Evolutionary conservation across 2,113 vertebrate species (phyloP), one percentile per base, ranked within the genome.

Genomic region (Sialia sialis): DNA sequence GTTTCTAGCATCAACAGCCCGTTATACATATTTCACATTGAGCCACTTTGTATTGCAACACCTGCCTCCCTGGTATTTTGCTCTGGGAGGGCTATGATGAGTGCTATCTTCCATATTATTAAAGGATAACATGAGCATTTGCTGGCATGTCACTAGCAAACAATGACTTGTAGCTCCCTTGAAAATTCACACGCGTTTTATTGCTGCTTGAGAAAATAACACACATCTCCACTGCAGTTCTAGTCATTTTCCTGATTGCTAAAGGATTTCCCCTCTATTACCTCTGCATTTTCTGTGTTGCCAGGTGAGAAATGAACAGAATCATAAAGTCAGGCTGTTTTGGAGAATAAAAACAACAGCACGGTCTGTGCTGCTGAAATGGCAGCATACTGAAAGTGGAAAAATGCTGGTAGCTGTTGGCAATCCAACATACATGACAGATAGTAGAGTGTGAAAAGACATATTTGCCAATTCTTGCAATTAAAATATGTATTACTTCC

Each of bases 281-380:
- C 80, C 89, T 94, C 82, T 84, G 77, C 78, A 95, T 94, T 95
- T 96, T 94, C 84, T 94, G 84, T 96, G 93, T 94, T 95, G 81
- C 79, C 93, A 97, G 84, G 93, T 97, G 86, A 96, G 95, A 97
- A 97, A 97, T 96, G 79, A 97, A 96, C 63, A 89, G 87, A 95
- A 95, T 95, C 87, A 84, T 96, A 94, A 94, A 76, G 74, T 89
- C 48, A 89, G 85, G 59, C 59, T 92, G 88, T 59, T 96, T 94
- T 62, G 84, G 30, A 87, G 89, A 84, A 83, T 72, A 83, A 84
- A 92, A 89, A 74, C 68, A 91, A 52, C 87, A 84, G 79, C 58
- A 60, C 18, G 67, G 60, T 68, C 90, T 86, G 55, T 19, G 22
- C 46, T 91, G 44, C 75, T 84, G 83, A 70, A 93, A 84, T 78